phyloP scores from a whole-genome alignment of 1,140 invertebrate species.

The Papilio glaucus region DNA sequence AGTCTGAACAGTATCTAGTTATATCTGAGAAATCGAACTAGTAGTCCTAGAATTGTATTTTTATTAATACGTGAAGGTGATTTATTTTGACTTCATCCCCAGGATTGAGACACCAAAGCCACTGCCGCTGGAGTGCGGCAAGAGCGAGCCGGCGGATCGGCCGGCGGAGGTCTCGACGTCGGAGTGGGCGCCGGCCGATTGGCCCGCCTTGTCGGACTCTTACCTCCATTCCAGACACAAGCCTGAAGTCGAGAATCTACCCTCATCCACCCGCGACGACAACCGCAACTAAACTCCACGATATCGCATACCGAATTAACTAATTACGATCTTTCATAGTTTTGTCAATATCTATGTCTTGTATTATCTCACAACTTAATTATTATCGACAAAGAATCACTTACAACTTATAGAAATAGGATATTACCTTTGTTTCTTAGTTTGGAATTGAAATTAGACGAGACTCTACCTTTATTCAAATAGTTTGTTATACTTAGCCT shows the following conservation, averaged over 20 bases:
- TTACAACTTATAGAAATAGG: too few species aligned
- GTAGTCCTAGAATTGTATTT: too few species aligned
- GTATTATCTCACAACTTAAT: too few species aligned
- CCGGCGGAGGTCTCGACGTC: constrained; percentile 77
- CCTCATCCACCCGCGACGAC: constrained; percentile 70
- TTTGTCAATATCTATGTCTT: background rate
- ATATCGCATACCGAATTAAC: constrained; percentile 13
- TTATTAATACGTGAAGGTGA: background rate
- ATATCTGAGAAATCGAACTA: too few species aligned
- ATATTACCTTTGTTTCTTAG: too few species aligned
- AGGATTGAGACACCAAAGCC: constrained; percentile 80
- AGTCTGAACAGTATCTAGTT: too few species aligned
- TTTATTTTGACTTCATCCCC: constrained; percentile 5
- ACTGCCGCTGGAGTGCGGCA: constrained; percentile 67
- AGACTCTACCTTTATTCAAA: too few species aligned
- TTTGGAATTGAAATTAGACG: too few species aligned
- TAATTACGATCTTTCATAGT: background rate
- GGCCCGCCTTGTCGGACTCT: constrained; percentile 67
- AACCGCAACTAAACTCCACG: constrained; percentile 68
- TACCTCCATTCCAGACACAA: constrained; percentile 76
- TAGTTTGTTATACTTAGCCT: too few species aligned
- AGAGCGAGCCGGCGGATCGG: constrained; percentile 62
- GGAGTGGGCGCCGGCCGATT: constrained; percentile 63
- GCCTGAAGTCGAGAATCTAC: constrained; percentile 76
- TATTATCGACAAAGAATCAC: too few species aligned